These are phyloP conservation scores for Paracentrotus lividus DNA, from an alignment of 53 echinoderm and acorn worm species.

Conservation along the genomic window DNA sequence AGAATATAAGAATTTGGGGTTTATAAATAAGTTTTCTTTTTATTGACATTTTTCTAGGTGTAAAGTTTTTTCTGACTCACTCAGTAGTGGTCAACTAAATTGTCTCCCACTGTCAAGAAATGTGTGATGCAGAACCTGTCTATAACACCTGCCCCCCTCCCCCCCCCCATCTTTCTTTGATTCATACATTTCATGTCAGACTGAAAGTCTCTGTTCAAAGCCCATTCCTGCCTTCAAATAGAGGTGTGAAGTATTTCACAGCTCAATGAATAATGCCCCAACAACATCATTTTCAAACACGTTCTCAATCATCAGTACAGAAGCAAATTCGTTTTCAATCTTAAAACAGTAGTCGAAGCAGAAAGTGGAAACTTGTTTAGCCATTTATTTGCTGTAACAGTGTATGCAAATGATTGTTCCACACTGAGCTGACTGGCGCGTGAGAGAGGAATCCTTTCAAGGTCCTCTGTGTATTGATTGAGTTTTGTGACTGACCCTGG, in stretches of 20 bases:
- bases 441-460: constrained; percentile 1
- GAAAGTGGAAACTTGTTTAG: constrained; percentile 37
- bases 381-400: constrained; percentile 53
- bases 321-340: too few relatives aligned
- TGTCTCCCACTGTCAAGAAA: too few relatives aligned
- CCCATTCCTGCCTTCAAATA: not conserved
- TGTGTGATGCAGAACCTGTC: too few relatives aligned
- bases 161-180: too few relatives aligned
- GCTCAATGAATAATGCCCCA: not conserved
- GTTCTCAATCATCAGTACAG: not conserved
- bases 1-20: too few relatives aligned
- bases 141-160: too few relatives aligned
- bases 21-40: too few relatives aligned
- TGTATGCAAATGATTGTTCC: constrained; percentile 49
- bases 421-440: not conserved
- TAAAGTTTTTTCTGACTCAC: too few relatives aligned
- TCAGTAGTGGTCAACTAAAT: too few relatives aligned
- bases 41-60: too few relatives aligned
- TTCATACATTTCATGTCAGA: not conserved
- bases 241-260: constrained; percentile 24
- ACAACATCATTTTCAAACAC: not conserved
- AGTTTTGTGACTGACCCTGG: not conserved
- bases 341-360: not conserved
- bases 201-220: not conserved
- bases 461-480: not conserved